Percentiles rank a stretch among this genome's conserved stretches.
Conservation (phyloP, 2,888 invertebrate species). For the Mythimna impura region DNA sequence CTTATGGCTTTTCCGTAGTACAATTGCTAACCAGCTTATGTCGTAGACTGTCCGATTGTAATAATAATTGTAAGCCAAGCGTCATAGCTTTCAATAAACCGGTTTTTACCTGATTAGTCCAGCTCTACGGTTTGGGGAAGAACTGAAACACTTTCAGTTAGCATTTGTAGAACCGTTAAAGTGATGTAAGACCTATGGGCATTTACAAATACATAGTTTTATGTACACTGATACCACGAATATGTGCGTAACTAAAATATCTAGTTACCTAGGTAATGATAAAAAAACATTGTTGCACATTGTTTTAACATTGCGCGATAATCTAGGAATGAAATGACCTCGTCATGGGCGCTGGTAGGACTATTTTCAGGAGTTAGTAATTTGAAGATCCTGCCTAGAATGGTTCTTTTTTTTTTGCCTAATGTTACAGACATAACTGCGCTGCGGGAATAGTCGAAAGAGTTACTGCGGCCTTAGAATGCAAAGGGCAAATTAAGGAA, state of each 20-base stretch:
- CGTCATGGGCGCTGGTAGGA: background rate
- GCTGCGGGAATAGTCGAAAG: too few species aligned
- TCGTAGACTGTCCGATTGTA: background rate
- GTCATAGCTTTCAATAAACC: slow-evolving; percentile 3
- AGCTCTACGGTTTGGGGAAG: slow-evolving; percentile 21
- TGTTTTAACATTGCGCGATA: slow-evolving; percentile 17
- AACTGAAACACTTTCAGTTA: slow-evolving; percentile 11
- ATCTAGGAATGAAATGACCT: slow-evolving; percentile 24
- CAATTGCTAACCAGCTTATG: background rate
- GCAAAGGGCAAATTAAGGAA: too few species aligned
- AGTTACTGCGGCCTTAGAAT: too few species aligned
- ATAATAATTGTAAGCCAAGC: background rate
- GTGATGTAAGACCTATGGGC: slow-evolving; percentile 4
- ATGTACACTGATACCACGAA: background rate
- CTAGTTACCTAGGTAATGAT: background rate
- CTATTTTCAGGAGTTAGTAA: too few species aligned
- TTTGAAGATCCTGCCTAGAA: too few species aligned
- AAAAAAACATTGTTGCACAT: slow-evolving; percentile 19
- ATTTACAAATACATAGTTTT: slow-evolving; percentile 1
- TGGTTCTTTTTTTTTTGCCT: too few species aligned
- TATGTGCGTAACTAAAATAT: background rate
- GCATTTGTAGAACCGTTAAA: background rate
- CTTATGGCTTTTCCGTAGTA: too few species aligned
- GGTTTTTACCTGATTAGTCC: slow-evolving; percentile 30
- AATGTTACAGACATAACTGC: too few species aligned